Evolutionary conservation across 2,797 vertebrate genomes (phyloP).

Genomic region (Sciurus vulgaris): DNA sequence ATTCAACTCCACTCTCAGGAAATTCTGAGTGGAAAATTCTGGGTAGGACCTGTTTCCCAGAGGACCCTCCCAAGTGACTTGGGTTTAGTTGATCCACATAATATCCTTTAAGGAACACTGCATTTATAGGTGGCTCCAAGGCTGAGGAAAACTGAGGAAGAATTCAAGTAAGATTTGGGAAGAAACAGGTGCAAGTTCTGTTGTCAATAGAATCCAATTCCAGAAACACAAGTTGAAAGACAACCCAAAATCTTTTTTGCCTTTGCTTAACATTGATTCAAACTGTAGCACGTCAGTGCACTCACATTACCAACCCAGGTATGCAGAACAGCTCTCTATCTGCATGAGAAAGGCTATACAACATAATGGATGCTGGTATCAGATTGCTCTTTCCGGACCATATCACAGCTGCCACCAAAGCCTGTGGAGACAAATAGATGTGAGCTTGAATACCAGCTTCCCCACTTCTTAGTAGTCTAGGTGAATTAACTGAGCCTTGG

Average conservation of each 20-base stretch:
- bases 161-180: not conserved
- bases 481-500: not conserved
- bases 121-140: not conserved
- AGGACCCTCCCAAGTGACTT: not conserved
- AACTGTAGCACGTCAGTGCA: not conserved
- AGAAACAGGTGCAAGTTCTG: slow-evolving; percentile 47
- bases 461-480: not conserved
- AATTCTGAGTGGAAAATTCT: slow-evolving; percentile 30
- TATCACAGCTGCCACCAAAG: not conserved
- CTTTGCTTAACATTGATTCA: slow-evolving; percentile 66
- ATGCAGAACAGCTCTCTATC: not conserved
- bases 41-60: not conserved
- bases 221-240: slow-evolving; percentile 66
- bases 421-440: not conserved
- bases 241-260: slow-evolving; percentile 38
- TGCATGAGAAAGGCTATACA: slow-evolving; percentile 39
- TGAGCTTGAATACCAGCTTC: not conserved
- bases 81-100: not conserved
- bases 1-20: not conserved
- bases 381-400: not conserved
- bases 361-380: not conserved
- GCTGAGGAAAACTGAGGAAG: not conserved
- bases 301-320: slow-evolving; percentile 45
- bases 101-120: not conserved
- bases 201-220: slow-evolving; percentile 51